Percentiles rank a stretch among this genome's conserved stretches.
Evolutionary conservation across 1,140 invertebrate genomes (phyloP).

Genomic region (Hylaeus volcanicus): DNA sequence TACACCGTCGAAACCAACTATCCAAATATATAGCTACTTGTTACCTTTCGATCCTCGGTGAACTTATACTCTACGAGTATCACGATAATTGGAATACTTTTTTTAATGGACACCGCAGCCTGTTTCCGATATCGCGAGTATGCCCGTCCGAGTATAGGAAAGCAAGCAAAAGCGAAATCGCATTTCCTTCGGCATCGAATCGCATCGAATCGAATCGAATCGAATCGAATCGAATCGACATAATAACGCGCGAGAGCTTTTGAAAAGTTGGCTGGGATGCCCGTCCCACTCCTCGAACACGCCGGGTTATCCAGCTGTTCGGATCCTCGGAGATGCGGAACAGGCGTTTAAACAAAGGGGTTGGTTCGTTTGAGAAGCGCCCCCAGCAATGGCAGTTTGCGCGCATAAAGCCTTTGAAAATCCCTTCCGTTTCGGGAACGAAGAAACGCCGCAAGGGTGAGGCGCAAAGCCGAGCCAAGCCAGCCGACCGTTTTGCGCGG

Average conservation of each 20-base stretch:
- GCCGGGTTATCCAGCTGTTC: slow-evolving; percentile 30
- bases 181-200: background rate
- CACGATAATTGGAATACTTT: too few species aligned
- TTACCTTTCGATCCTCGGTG: too few species aligned
- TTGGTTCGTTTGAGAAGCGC: slow-evolving; percentile 40
- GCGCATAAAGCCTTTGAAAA: slow-evolving; percentile 27
- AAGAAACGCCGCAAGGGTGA: slow-evolving; percentile 5
- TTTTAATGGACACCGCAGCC: too few species aligned
- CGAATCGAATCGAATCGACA: slow-evolving; percentile 31
- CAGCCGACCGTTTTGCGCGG: background rate
- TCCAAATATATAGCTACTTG: too few species aligned
- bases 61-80: too few species aligned
- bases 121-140: background rate
- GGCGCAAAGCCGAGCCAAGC: too few species aligned
- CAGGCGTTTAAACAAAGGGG: slow-evolving; percentile 44
- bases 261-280: slow-evolving; percentile 29
- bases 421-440: slow-evolving; percentile 32
- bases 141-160: background rate
- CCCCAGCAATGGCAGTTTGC: slow-evolving; percentile 35
- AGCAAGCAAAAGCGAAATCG: slow-evolving; percentile 2
- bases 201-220: slow-evolving; percentile 22
- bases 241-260: slow-evolving; percentile 17
- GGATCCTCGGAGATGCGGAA: slow-evolving; percentile 17
- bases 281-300: background rate
- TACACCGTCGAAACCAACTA: slow-evolving; percentile 24